phyloP scores from a whole-genome alignment of 2,113 vertebrate species.

The Ictalurus punctatus region DNA sequence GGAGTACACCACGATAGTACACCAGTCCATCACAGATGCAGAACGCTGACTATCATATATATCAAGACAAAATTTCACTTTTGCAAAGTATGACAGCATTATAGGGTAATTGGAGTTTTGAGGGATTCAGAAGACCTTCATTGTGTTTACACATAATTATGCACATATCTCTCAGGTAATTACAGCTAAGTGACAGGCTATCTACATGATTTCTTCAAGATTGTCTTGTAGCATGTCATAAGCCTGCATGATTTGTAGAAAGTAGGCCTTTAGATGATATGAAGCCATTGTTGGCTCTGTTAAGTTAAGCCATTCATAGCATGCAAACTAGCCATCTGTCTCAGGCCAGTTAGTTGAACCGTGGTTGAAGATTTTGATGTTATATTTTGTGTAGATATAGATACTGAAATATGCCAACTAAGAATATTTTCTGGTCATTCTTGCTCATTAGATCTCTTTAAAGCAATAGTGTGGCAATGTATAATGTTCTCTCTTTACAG shows the following conservation, averaged over 20 bases:
- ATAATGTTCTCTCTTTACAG: neutral
- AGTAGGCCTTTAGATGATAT: neutral
- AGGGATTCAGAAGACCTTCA: neutral
- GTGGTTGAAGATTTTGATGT: neutral
- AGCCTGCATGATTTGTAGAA: neutral
- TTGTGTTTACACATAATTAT: conserved; percentile 31
- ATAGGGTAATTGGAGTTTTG: neutral
- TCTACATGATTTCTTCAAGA: conserved; percentile 9
- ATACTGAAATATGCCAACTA: neutral
- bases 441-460: neutral
- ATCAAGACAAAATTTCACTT: neutral
- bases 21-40: neutral
- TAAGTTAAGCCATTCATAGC: neutral
- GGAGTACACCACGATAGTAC: neutral
- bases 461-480: neutral
- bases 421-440: neutral
- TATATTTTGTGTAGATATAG: neutral
- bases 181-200: conserved; percentile 14
- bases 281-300: neutral
- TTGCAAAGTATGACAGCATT: neutral
- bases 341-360: neutral
- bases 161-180: conserved; percentile 27
- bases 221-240: neutral
- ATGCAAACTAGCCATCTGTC: conserved; percentile 23
- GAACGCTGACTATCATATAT: neutral